Evolutionary conservation across 1,140 invertebrate species (phyloP), one percentile per base, ranked within the genome.

Genomic region (Hormaphis cornu): DNA sequence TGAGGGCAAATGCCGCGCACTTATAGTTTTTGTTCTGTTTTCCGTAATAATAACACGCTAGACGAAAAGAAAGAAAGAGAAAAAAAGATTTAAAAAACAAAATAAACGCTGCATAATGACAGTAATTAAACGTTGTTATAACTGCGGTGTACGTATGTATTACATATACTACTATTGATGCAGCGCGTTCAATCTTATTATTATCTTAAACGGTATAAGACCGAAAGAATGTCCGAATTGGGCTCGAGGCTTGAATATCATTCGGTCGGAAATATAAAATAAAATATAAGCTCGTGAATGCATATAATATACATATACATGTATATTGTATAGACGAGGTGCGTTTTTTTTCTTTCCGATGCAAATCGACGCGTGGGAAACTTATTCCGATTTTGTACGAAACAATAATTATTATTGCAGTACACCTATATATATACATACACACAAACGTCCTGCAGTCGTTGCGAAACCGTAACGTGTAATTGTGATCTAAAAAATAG

Each of bases 201-300:
- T 63, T 63, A 63, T 63, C 40, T 63, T 63, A 63, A 63, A 63
- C 40, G 58, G 42, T 63, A 20, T 46, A 30, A 14, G 20, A 63
- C 24, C 18, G 4, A 28, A 58, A 20, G 58, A 63, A 63, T 63
- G 40, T 46, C 58, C 58, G 58, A 63, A 63, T 44, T 63, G 40
- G 58, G 58, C 58, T 63, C 22, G 58, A 46, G 58, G 58, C 58
- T 63, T 63, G 58, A 63, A 63, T 63, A 63, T 63, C 58, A 63
- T 63, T 63, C 58, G 58, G 24, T 44, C 28, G 4, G 24, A 44
- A 63, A 63, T n/a, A n/a, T n/a, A n/a, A n/a, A n/a, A n/a, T n/a
- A n/a, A n/a, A n/a, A n/a, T n/a, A n/a, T 44, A n/a, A 10, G 40
- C 24, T 18, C 28, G 58, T 42, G 37, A 40, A 42, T 63, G 12